Conservation (phyloP, 2,888 invertebrate genomes). For the Phaonia tiefii region DNA sequence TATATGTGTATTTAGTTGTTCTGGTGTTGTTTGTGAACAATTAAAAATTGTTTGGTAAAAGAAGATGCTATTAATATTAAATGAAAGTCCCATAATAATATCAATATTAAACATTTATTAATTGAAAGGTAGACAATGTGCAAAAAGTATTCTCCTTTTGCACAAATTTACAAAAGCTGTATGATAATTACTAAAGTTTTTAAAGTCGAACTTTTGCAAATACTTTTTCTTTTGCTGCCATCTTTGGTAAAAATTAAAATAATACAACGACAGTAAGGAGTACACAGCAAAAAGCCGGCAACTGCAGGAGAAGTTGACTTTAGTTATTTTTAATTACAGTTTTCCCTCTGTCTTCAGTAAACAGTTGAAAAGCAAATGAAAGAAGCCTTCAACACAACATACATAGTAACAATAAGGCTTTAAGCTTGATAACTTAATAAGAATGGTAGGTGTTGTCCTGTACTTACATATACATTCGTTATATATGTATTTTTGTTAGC, state of each 20-base stretch:
- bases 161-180: neutral
- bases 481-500: neutral
- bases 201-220: neutral
- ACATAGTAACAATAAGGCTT: neutral
- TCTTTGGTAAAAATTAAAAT: conserved; percentile 22
- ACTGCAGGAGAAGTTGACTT: conserved; percentile 29
- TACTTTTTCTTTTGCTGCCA: neutral
- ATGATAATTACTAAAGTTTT: conserved; percentile 53
- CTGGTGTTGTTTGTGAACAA: neutral
- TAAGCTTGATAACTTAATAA: neutral
- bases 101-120: conserved; percentile 2
- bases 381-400: conserved; percentile 16
- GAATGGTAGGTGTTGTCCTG: neutral
- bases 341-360: conserved; percentile 19
- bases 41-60: neutral
- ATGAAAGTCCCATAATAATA: neutral
- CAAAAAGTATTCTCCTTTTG: neutral
- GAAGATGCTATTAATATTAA: neutral
- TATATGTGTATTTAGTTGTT: too few species aligned
- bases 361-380: conserved; percentile 38
- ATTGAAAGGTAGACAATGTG: neutral
- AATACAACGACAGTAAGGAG: conserved; percentile 30
- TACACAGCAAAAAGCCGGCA: neutral
- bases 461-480: too few species aligned
- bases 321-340: conserved; percentile 54